phyloP scores from a whole-genome alignment of 2,888 invertebrate species.

The Elysia crispata region DNA sequence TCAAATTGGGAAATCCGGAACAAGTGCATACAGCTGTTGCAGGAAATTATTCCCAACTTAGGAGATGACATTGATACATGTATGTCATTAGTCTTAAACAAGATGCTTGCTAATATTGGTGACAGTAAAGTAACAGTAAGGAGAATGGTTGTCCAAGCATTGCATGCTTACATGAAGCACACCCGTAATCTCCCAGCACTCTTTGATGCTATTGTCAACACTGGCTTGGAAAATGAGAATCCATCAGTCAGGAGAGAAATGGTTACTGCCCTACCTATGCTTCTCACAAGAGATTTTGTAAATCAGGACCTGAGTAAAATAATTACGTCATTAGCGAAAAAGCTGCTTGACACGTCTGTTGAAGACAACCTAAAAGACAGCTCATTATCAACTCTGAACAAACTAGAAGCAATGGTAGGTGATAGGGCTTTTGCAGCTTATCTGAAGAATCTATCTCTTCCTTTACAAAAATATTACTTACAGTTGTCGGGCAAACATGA shows the following conservation, averaged over 20 bases:
- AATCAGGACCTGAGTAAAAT: constrained; percentile 76
- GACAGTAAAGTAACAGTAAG: constrained; percentile 75
- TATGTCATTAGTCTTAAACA: constrained; percentile 75
- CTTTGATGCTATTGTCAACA: constrained; percentile 74
- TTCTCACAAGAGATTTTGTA: constrained; percentile 78
- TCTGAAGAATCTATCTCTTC: constrained; percentile 69
- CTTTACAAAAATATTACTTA: constrained; percentile 65
- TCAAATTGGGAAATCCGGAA: constrained; percentile 78
- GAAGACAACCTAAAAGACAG: constrained; percentile 73
- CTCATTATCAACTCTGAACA: constrained; percentile 75
- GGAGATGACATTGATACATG: constrained; percentile 75
- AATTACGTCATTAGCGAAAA: constrained; percentile 72
- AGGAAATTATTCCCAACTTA: constrained; percentile 74
- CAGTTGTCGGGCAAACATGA: constrained; percentile 62
- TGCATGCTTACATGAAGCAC: constrained; percentile 78
- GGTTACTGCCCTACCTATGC: constrained; percentile 76
- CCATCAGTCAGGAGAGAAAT: constrained; percentile 75
- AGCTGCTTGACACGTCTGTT: constrained; percentile 68
- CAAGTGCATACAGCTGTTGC: constrained; percentile 77
- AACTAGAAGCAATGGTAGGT: constrained; percentile 76
- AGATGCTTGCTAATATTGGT: constrained; percentile 76
- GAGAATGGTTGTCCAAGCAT: constrained; percentile 77
- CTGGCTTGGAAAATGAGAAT: constrained; percentile 77
- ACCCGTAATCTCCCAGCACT: constrained; percentile 77
- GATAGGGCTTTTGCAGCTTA: constrained; percentile 73